phyloP scores from a whole-genome alignment of 2,888 invertebrate species.

The Cyrtodaria siliqua region DNA sequence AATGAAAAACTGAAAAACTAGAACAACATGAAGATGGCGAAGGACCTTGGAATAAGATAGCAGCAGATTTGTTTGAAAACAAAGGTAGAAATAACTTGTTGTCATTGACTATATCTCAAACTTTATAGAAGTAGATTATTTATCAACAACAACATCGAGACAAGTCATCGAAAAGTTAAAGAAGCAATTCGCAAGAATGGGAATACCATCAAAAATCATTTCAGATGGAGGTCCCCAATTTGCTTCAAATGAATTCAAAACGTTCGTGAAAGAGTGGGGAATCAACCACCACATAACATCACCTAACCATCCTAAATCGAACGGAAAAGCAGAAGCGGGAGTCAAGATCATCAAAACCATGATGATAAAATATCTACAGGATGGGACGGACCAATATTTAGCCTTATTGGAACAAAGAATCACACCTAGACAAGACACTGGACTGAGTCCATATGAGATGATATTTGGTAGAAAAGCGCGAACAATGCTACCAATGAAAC shows the following conservation, averaged over 20 bases:
- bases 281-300: slow-evolving; percentile 11
- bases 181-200: slow-evolving; percentile 47
- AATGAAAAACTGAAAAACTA: slow-evolving; percentile 9
- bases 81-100: slow-evolving; percentile 32
- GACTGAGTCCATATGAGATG: background rate
- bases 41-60: slow-evolving; percentile 40
- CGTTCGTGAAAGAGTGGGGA: slow-evolving; percentile 18
- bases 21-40: too few relatives aligned
- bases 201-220: slow-evolving; percentile 44
- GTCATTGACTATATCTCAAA: slow-evolving; percentile 50
- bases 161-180: slow-evolving; percentile 40
- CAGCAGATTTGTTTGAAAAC: slow-evolving; percentile 34
- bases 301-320: slow-evolving; percentile 25
- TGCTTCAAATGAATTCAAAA: slow-evolving; percentile 10
- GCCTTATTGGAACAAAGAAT: too few relatives aligned
- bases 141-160: slow-evolving; percentile 21
- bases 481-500: slow-evolving; percentile 31
- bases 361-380: too few relatives aligned
- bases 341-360: slow-evolving; percentile 38
- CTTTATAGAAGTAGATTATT: slow-evolving; percentile 30
- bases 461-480: slow-evolving; percentile 23
- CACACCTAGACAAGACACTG: background rate
- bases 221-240: slow-evolving; percentile 55
- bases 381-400: slow-evolving; percentile 19
- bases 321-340: slow-evolving; percentile 44